Evolutionary conservation across 2,797 vertebrate genomes (phyloP).

Genomic region (Melanogrammus aeglefinus): DNA sequence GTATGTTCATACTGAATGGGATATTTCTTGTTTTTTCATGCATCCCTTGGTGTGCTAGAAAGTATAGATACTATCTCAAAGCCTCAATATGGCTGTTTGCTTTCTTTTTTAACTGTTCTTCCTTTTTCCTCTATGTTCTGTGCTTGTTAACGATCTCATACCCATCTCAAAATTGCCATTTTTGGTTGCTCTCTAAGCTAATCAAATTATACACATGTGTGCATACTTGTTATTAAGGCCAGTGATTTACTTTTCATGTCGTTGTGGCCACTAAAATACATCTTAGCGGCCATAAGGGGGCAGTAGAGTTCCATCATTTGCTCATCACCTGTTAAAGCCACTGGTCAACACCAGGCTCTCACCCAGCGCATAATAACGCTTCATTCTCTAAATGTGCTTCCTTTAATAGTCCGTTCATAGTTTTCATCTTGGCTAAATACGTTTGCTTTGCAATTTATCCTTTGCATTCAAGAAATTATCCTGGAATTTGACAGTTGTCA

Average conservation of each 20-base stretch:
- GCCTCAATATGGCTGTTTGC: constrained; percentile 50
- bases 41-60: constrained; percentile 54
- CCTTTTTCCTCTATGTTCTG: constrained; percentile 59
- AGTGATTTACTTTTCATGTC: not conserved
- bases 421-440: constrained; percentile 20
- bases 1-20: constrained; percentile 16
- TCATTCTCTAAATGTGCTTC: constrained; percentile 38
- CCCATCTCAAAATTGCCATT: constrained; percentile 45
- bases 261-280: constrained; percentile 13
- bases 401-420: constrained; percentile 26
- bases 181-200: not conserved
- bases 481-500: constrained; percentile 21
- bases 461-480: constrained; percentile 1
- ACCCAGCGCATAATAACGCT: constrained; percentile 26
- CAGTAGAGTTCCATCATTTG: constrained; percentile 61
- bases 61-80: constrained; percentile 56
- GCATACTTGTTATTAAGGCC: not conserved
- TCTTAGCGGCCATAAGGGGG: constrained; percentile 60
- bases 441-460: constrained; percentile 24
- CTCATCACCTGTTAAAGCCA: constrained; percentile 1
- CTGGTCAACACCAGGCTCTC: constrained; percentile 18
- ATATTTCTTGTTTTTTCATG: constrained; percentile 34
- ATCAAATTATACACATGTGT: not conserved
- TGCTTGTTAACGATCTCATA: constrained; percentile 63
- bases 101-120: constrained; percentile 49